Evolutionary conservation across 37 sponge, comb jelly and placozoan genomes (phyloP), one percentile per base, ranked within the genome.

Genomic region (Halichondria panicea): DNA sequence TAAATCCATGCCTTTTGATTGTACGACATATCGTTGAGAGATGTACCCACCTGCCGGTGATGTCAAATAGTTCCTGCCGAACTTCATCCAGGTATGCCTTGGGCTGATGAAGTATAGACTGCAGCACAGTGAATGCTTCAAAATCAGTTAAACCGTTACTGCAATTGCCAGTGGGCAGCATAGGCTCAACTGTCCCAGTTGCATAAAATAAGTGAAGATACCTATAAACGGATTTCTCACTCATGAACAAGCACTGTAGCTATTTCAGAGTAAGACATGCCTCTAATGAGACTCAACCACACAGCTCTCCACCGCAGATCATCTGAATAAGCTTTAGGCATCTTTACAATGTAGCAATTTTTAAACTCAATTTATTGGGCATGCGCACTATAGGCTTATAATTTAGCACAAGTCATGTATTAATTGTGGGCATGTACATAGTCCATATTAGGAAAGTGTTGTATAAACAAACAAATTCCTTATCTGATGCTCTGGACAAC

Each of bases 221-320:
- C 31, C 70, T 41, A 22, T 35, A 22, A 22, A 65, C 38, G 34
- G 37, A 35, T 65, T 31, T 12, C 18, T 65, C 37, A 28, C 66
- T 36, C 38, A 65, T 35, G 11, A 8, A 65, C 32, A 31, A 34
- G 4, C 21, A 4, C 11, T 65, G 37, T n/a, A 22, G 66, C 32
- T 35, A 65, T 34, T 7, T 9, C 66, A 15, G 34, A 8, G 32
- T 35, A 35, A 34, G 38, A 4, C 66, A 69, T 32, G 22, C 46
- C 30, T n/a, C 46, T n/a, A n/a, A n/a, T n/a, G n/a, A n/a, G n/a
- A n/a, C n/a, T n/a, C 25, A 69, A n/a, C 70, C 70, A 69, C 43
- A 69, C 46, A 7, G 30, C 46, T 69, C 70, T 69, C 70, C 70
- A 69, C 11, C 70, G 70, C 48, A 69, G 43, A 41, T 69, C 70